Evolutionary conservation across 2,113 vertebrate genomes (phyloP), one percentile per base, ranked within the genome.

Genomic region (Psittacara wagleri): DNA sequence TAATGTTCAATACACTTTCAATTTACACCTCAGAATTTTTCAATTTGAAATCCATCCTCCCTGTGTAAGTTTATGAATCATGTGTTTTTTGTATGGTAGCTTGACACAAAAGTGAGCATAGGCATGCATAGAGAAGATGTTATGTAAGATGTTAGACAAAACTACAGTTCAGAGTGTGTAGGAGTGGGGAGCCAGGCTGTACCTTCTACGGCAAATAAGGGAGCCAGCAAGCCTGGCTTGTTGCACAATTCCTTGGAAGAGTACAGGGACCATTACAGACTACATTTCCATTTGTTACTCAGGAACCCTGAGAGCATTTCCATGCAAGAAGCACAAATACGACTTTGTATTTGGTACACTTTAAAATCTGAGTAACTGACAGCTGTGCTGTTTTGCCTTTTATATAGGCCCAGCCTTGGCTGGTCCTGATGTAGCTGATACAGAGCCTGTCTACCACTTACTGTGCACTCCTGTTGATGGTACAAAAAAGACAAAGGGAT

Each of bases 311-410:
- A 13, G 66, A 82, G 62, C 12, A 77, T 68, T 57, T 43, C 64
- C 0, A 1, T n/a, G 35, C 33, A 64, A 59, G 11, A n/a, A 8
- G 11, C 6, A 9, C 6, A 43, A 74, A 31, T 13, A 8, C 0
- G 19, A 11, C 4, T 43, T 81, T 37, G 17, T 17, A 1, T 20
- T 4, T 31, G 39, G 11, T 33, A 1, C 0, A 0, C 10, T n/a
- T 54, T 22, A 77, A 27, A 49, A 74, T 23, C 0, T 4, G 39
- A 24, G 23, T 4, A 9, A 7, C 31, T 44, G 79, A 9, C 7
- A 28, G 62, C 44, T 27, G 51, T 59, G 84, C 35, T 68, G 18
- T 9, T n/a, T 8, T 69, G 69, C 51, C 63, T 51, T 76, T 17
- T 57, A 2, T 14, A 33, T 5, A 22, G 46, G 29, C 3, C 39